Base-by-base conservation (phyloP, 1,140 invertebrate species). In the Choristoneura fumiferana region DNA sequence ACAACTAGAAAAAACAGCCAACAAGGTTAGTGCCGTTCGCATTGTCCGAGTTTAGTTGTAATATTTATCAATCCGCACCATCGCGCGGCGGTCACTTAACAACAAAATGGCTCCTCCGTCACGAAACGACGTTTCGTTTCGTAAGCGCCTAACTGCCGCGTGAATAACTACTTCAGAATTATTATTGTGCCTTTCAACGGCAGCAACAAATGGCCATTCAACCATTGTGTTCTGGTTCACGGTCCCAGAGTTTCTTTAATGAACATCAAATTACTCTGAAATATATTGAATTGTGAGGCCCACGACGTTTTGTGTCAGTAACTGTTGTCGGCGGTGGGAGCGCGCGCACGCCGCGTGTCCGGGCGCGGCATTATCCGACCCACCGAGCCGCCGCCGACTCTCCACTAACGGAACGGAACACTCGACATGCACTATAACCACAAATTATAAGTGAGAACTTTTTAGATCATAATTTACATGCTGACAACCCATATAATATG, bases 1-100 rank as follows among this genome's bases (percentile, higher is more conserved):
- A 97, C 96, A 1, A 96, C 96, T 0, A 92, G 96, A 71, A 98
- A 98, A 86, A 94, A 90, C 81, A 94, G 92, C 76, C 96, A 97
- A 86, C 96, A 97, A 95, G 96, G 96, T 97, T 90, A 93, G 92
- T 87, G 29, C 15, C 40, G 6, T n/a, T 45, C 12, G 18, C 33
- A 43, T 45, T 54, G 17, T 57, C 58, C 13, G 35, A 57, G 5
- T 33, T 55, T 39, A 49, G 22, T 35, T 36, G 37, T 54, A 67
- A 58, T 54, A 58, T 57, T 69, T 69, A 74, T 70, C 60, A 54
- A 8, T 43, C 53, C 54, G 40, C 61, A 45, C 63, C 34, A 76
- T 69, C 69, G 54, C 22, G 34, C 33, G 60, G 53, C 37, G 60
- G 54, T 58, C 63, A 63, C 63, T 49, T 58, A 67, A 66, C 61